Base-by-base conservation (phyloP, 2,113 vertebrate species). In the Morone saxatilis region DNA sequence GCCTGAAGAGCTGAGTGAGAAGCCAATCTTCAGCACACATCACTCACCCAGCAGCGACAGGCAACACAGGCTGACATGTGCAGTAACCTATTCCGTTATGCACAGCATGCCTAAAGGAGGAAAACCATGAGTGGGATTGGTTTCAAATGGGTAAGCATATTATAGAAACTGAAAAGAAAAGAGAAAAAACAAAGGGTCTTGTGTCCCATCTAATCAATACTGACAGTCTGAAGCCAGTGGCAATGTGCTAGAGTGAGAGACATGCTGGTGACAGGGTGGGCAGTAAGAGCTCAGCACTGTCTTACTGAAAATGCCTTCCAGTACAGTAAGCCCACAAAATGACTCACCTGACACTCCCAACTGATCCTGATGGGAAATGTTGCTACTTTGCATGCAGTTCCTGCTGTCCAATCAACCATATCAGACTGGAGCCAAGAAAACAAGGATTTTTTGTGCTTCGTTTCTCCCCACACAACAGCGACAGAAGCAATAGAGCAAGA, bases 41-140 rank as follows among this genome's bases (percentile, higher is more conserved):
- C 67, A 47, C 40, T 87, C 67, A 51, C 38, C 77, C 62, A 6
- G 69, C 81, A 75, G 78, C 10, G 47, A 67, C 70, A 77, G 79
- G 20, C 50, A 40, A 16, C 36, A 1, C 36, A 6, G 36, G 69
- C 70, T 53, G 54, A 69, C 66, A 38, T 9, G 68, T 14, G 65
- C 59, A 63, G 67, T 17, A 69, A 83, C 69, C 53, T 22, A 20
- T 40, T 68, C 36, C 10, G 25, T 76, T 60, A 71, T 6, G 60
- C 57, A 72, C 25, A 36, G 17, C 16, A 4, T 38, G 53, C 41
- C 78, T 53, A 5, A 41, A 78, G 76, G 54, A 83, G 22, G 43
- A 11, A 43, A 22, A 31, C 56, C 0, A 45, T 16, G 16, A 25
- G 41, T 1, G 1, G 14, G 19, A 10, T 20, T 68, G 3, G 31